Evolutionary conservation across 2,797 vertebrate species (phyloP).

Genomic region (Siniperca scherzeri): DNA sequence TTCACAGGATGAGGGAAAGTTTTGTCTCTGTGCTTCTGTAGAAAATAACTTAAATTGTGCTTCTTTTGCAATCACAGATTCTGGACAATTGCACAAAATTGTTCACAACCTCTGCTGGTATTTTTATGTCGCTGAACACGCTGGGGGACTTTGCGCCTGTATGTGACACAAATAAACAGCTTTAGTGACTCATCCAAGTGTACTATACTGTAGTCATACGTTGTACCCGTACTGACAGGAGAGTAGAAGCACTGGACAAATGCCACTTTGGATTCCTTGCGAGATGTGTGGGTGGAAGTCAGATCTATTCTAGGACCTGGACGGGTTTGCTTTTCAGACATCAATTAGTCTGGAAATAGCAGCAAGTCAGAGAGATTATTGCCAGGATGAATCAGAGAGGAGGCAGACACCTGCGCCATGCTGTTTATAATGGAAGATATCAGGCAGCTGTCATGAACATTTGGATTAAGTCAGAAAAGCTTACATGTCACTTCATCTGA

Average conservation of each 20-base stretch:
- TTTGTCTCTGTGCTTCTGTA: constrained; percentile 16
- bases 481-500: constrained; percentile 36
- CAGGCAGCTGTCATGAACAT: constrained; percentile 68
- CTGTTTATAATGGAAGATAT: constrained; percentile 62
- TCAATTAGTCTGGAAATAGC: constrained; percentile 85
- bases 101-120: constrained; percentile 5
- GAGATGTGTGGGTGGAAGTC: constrained; percentile 66
- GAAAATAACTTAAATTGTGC: constrained; percentile 1
- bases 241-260: constrained; percentile 59
- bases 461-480: constrained; percentile 46
- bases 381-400: constrained; percentile 73
- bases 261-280: constrained; percentile 66
- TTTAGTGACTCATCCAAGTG: constrained; percentile 44
- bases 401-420: constrained; percentile 77
- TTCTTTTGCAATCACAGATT: constrained; percentile 33
- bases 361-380: constrained; percentile 75
- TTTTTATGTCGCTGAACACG: constrained; percentile 30
- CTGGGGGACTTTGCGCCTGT: not conserved
- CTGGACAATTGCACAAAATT: constrained; percentile 18
- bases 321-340: constrained; percentile 75
- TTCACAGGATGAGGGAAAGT: constrained; percentile 44
- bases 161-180: constrained; percentile 39
- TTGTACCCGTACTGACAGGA: constrained; percentile 33
- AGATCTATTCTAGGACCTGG: constrained; percentile 76
- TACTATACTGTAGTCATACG: constrained; percentile 32